Percentiles rank a stretch among this genome's conserved stretches.
These are phyloP conservation scores for Sander vitreus DNA, from an alignment of 2,113 vertebrate genomes.

Conservation along the genomic window DNA sequence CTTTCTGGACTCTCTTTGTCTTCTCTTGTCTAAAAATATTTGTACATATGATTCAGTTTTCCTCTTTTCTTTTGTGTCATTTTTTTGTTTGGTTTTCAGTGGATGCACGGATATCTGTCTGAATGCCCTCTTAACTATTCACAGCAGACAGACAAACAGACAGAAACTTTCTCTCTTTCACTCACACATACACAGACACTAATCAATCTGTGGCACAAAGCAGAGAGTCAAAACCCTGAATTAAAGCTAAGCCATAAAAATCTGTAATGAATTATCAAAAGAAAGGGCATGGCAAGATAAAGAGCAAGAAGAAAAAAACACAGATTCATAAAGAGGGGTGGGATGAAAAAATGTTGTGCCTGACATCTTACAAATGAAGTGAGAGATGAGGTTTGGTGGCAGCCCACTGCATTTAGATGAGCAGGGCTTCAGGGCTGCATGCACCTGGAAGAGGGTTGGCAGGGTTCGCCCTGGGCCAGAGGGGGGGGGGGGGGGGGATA, in stretches of 20 bases:
- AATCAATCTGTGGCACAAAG: constrained; percentile 26
- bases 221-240: constrained; percentile 21
- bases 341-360: constrained; percentile 72
- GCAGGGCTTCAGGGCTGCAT: constrained; percentile 71
- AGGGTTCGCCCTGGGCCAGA: constrained; percentile 68
- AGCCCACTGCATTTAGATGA: constrained; percentile 48
- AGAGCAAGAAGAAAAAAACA: constrained; percentile 43
- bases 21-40: constrained; percentile 34
- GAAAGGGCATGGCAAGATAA: constrained; percentile 16
- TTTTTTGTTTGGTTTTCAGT: constrained; percentile 27
- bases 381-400: constrained; percentile 58
- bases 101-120: constrained; percentile 14
- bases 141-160: constrained; percentile 19
- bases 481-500: constrained; percentile 12
- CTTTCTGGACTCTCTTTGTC: constrained; percentile 25
- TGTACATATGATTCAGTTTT: constrained; percentile 27
- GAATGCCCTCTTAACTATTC: constrained; percentile 18
- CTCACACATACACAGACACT: not conserved
- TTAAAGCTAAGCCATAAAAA: constrained; percentile 33
- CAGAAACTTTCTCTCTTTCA: constrained; percentile 6
- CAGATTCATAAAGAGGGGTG: constrained; percentile 39
- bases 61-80: constrained; percentile 1
- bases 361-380: constrained; percentile 81
- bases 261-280: constrained; percentile 48
- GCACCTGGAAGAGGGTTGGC: constrained; percentile 82